Percentiles rank a stretch among this genome's conserved stretches.
phyloP scores from a whole-genome alignment of 1,140 invertebrate genomes.

The Drosophila pruinosa region DNA sequence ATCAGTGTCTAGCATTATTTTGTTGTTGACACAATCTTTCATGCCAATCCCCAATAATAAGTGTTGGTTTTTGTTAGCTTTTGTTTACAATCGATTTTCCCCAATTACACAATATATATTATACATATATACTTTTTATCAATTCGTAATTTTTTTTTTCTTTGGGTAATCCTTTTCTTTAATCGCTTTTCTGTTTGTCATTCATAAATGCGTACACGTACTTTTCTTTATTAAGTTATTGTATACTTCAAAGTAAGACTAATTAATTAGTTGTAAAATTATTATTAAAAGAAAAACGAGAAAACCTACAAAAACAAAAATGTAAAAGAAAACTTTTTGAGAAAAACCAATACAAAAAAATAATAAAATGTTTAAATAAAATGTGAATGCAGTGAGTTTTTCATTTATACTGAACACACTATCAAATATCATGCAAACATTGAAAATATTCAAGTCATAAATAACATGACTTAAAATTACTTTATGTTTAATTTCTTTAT shows the following conservation, averaged over 20 bases:
- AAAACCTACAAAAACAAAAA: constrained; percentile 49
- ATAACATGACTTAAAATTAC: too few relatives aligned
- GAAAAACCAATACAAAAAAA: constrained; percentile 70
- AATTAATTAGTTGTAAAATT: constrained; percentile 72
- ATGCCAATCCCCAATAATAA: constrained; percentile 8
- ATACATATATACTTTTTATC: constrained; percentile 34
- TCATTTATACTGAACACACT: too few relatives aligned
- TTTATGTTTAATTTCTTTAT: too few relatives aligned
- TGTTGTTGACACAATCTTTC: constrained; percentile 35
- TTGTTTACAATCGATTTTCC: constrained; percentile 25
- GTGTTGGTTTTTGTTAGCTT: constrained; percentile 7
- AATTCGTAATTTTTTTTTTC: constrained; percentile 23
- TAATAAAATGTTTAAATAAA: constrained; percentile 74
- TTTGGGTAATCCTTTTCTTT: constrained; percentile 35
- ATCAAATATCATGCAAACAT: too few relatives aligned
- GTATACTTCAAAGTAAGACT: constrained; percentile 78
- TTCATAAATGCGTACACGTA: constrained; percentile 57
- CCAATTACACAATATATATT: constrained; percentile 4
- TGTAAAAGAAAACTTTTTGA: constrained; percentile 25
- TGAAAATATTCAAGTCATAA: too few relatives aligned
- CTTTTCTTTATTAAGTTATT: constrained; percentile 70
- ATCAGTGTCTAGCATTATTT: constrained; percentile 40
- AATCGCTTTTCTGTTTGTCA: constrained; percentile 54
- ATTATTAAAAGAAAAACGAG: constrained; percentile 45
- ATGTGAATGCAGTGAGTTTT: background rate